Evolutionary conservation across 2,113 vertebrate species (phyloP).

Genomic region (Hypocryptadius cinnamomeus): DNA sequence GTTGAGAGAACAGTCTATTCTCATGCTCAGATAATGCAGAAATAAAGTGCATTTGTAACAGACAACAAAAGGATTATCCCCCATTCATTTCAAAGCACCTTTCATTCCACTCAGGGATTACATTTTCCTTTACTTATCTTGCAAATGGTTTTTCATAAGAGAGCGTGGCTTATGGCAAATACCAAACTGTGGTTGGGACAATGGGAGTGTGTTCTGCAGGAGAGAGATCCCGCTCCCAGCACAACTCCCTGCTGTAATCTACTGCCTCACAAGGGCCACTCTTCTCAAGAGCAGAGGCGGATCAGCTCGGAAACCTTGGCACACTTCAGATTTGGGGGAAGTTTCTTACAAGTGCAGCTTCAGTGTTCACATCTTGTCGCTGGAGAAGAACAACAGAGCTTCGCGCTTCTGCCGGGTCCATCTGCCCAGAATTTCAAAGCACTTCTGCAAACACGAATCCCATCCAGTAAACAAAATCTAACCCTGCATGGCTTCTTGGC

Average conservation of each 20-base stretch:
- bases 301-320: not conserved
- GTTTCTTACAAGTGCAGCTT: not conserved
- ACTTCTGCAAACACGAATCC: not conserved
- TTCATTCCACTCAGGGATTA: constrained; percentile 76
- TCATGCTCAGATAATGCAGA: constrained; percentile 71
- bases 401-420: fast-evolving
- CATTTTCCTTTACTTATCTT: constrained; percentile 79
- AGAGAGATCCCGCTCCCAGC: not conserved
- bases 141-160: constrained; percentile 69
- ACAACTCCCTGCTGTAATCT: not conserved
- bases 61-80: constrained; percentile 78
- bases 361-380: not conserved
- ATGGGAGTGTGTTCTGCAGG: constrained; percentile 8
- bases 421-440: not conserved
- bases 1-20: constrained; percentile 52
- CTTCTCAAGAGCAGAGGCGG: not conserved
- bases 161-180: constrained; percentile 61
- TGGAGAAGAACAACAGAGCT: not conserved
- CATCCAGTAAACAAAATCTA: not conserved
- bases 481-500: not conserved
- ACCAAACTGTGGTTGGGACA: constrained; percentile 50
- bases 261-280: not conserved
- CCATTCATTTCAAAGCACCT: constrained; percentile 76
- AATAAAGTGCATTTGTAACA: constrained; percentile 75
- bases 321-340: not conserved